These are phyloP conservation scores for Ectropis crepuscularia DNA, from an alignment of 2,888 invertebrate genomes.

Conservation along the genomic window DNA sequence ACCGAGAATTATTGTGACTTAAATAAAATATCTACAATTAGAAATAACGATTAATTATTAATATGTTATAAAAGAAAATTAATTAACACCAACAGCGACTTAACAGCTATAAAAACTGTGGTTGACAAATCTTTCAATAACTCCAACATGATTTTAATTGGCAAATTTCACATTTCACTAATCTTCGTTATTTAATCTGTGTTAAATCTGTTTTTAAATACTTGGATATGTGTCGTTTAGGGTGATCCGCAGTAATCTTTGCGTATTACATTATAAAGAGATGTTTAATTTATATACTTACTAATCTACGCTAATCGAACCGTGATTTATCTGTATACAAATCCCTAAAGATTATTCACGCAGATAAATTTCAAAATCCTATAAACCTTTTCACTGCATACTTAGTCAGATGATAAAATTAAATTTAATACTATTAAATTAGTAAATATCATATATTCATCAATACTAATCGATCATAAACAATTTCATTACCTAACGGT, in stretches of 20 bases:
- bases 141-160: too few species aligned
- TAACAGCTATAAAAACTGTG: too few species aligned
- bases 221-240: not conserved
- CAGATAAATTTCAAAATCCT: slow-evolving; percentile 30
- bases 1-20: not conserved
- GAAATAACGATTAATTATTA: not conserved
- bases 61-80: not conserved
- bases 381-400: slow-evolving; percentile 27
- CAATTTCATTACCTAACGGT: slow-evolving; percentile 34
- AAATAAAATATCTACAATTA: not conserved
- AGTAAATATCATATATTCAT: slow-evolving; percentile 40
- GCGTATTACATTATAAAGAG: slow-evolving; percentile 7
- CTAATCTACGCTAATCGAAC: not conserved
- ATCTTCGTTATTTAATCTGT: not conserved
- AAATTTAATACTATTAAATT: slow-evolving; percentile 39
- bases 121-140: too few species aligned
- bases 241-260: slow-evolving; percentile 13
- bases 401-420: slow-evolving; percentile 31
- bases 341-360: slow-evolving; percentile 29
- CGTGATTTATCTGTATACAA: not conserved
- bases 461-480: slow-evolving; percentile 37
- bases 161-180: too few species aligned
- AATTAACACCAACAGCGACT: not conserved
- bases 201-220: not conserved
- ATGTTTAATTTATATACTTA: slow-evolving; percentile 9